Base-by-base conservation (phyloP, 2,113 vertebrate species). In the Cyprinodon variegatus region DNA sequence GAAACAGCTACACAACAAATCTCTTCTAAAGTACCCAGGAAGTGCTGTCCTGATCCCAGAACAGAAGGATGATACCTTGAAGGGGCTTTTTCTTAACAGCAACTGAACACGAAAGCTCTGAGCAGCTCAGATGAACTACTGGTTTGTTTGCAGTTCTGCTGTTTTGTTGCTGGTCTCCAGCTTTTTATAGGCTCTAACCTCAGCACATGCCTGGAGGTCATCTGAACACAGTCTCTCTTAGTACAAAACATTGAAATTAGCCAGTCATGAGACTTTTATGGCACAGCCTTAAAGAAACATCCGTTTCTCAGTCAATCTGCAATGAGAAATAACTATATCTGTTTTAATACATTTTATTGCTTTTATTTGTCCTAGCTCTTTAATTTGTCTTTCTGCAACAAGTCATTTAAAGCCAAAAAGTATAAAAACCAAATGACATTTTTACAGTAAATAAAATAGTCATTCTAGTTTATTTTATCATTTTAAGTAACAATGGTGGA, bases 211-310 rank as follows among this genome's bases (percentile, higher is more conserved):
- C 83, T 86, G 57, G 50, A 72, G 83, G 86, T 72, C 72, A 83
- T 83, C 68, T 72, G 80, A 41, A 82, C 74, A 86, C 83, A 91
- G 76, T 8, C 20, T 2, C 59, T 79, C 83, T 87, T 66, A 89
- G 90, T 74, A 11, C 29, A 53, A 78, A 70, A 37, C 61, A n/a
- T 83, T 60, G 79, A 65, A 87, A 85, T 65, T 65, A 59, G 40
- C 2, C 65, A 83, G 90, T 95, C 94, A 95, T 86, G 70, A 86
- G 94, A 93, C 86, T 29, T 3, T 72, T 68, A 74, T 79, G 74
- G 79, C 57, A 67, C n/a, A 77, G 64, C 64, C 91, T 81, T 79
- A 17, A 2, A 69, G 86, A 76, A 66, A 72, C 15, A 82, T 39
- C 0, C 45, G 83, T 75, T 82, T 65, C 43, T 67, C 41, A 66